Percentiles rank a stretch among this genome's conserved stretches.
Conservation (phyloP, 2,113 vertebrate genomes). For the Mesocricetus auratus region DNA sequence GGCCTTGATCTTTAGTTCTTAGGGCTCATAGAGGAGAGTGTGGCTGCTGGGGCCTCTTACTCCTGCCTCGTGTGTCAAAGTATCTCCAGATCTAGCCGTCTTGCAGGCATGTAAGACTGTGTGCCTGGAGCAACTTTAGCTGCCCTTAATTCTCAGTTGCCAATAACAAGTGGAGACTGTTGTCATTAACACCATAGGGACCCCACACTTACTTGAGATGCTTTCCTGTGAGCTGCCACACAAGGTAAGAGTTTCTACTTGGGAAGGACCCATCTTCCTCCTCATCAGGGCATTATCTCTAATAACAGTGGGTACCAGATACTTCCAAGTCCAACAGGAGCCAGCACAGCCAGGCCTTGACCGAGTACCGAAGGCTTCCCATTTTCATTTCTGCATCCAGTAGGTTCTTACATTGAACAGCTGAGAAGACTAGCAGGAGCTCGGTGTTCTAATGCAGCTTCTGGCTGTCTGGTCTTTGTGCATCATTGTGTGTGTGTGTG, state of each 20-base stretch:
- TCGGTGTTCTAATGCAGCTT: neutral
- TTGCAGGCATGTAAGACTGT: neutral
- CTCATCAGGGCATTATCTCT: slow-evolving; percentile 58
- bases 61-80: neutral
- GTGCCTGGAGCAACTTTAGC: slow-evolving; percentile 54
- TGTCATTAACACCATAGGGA: slow-evolving; percentile 6
- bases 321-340: slow-evolving; percentile 20
- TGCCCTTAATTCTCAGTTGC: slow-evolving; percentile 74
- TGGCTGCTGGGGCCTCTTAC: too few relatives aligned
- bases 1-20: neutral
- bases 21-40: neutral
- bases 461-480: neutral
- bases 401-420: too few relatives aligned
- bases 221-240: neutral
- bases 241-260: neutral
- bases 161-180: slow-evolving; percentile 59
- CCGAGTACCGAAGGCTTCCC: neutral
- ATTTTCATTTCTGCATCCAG: neutral
- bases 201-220: neutral
- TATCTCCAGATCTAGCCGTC: slow-evolving; percentile 43
- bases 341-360: neutral
- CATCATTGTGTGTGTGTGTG: neutral
- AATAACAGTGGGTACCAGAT: slow-evolving; percentile 33
- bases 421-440: neutral
- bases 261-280: neutral